These are phyloP conservation scores for Echiichthys vipera DNA, from an alignment of 2,797 vertebrate genomes.

Conservation along the genomic window DNA sequence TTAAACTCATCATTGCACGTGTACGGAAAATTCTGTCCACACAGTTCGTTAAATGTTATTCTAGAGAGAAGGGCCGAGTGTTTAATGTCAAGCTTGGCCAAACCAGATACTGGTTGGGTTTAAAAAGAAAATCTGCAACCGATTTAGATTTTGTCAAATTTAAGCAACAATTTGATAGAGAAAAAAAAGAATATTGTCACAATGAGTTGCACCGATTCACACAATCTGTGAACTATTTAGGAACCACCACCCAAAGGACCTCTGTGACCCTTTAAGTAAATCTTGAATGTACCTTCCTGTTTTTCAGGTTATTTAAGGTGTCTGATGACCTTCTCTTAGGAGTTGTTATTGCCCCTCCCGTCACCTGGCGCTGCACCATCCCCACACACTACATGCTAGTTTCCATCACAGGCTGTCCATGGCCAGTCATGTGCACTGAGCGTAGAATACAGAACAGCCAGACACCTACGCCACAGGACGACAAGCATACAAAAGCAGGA, in stretches of 20 bases:
- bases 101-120: not conserved
- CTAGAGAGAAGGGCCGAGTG: not conserved
- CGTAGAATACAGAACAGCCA: conserved; percentile 64
- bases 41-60: conserved; percentile 3
- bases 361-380: conserved; percentile 58
- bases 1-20: not conserved
- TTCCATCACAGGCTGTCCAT: conserved; percentile 83
- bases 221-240: not conserved
- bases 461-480: conserved; percentile 46
- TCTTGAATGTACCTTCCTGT: conserved; percentile 48
- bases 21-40: not conserved
- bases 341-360: conserved; percentile 40
- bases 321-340: conserved; percentile 36
- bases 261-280: conserved; percentile 3
- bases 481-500: conserved; percentile 34
- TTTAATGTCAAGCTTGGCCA: not conserved
- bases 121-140: not conserved
- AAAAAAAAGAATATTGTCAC: not conserved
- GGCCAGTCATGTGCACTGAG: conserved; percentile 82
- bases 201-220: not conserved
- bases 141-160: not conserved
- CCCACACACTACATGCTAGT: conserved; percentile 40
- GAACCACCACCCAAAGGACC: not conserved
- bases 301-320: conserved; percentile 58
- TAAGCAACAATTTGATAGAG: not conserved